These are phyloP conservation scores for Chaetophractus vellerosus DNA, from an alignment of 2,797 vertebrate species.

Conservation along the genomic window DNA sequence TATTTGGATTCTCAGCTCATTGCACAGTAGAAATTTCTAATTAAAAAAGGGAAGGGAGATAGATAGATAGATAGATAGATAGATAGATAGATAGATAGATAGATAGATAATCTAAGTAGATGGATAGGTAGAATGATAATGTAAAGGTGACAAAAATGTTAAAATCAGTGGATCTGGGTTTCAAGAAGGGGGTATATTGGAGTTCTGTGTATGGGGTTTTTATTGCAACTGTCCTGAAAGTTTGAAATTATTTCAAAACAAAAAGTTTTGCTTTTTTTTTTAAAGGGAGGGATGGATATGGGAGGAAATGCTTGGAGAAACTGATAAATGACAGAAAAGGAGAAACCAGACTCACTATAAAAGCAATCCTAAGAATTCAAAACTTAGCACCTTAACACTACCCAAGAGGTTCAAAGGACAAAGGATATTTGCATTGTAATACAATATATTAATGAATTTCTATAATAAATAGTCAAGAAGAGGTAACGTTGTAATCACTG, in stretches of 20 bases:
- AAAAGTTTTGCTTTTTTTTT: too few species aligned
- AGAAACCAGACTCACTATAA: slow-evolving; percentile 25
- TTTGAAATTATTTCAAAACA: too few species aligned
- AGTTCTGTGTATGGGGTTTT: too few species aligned
- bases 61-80: too few species aligned
- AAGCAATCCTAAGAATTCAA: background rate
- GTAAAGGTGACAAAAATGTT: too few species aligned
- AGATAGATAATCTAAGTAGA: too few species aligned
- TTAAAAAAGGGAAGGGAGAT: background rate
- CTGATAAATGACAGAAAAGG: slow-evolving; percentile 4
- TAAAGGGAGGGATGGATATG: background rate
- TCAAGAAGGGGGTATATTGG: too few species aligned
- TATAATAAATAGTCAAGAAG: background rate
- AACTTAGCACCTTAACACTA: background rate
- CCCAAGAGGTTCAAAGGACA: background rate
- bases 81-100: too few species aligned
- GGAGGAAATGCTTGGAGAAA: background rate
- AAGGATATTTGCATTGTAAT: background rate
- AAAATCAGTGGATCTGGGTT: too few species aligned
- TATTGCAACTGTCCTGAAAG: too few species aligned
- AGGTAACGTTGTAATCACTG: background rate
- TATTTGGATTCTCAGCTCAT: slow-evolving; percentile 22
- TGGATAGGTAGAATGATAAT: too few species aligned
- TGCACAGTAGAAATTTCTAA: background rate
- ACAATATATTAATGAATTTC: background rate